Conservation (phyloP, 2,888 invertebrate genomes). For the Thumatha senex region DNA sequence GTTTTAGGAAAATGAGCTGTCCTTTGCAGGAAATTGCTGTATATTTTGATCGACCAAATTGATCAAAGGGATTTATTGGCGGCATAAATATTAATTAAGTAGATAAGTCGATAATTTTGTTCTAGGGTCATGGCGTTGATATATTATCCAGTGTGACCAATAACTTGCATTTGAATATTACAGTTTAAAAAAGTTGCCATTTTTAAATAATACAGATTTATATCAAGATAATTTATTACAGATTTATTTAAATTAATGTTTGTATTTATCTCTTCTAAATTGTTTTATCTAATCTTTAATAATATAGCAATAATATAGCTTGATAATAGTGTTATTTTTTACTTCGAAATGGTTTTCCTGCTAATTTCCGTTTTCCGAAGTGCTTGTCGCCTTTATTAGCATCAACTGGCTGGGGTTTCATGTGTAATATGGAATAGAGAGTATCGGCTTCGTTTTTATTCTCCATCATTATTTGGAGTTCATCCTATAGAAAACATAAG, state of each 20-base stretch:
- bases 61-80: not conserved
- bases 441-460: conserved; percentile 87
- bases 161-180: not conserved
- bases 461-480: conserved; percentile 88
- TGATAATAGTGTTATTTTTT: conserved; percentile 46
- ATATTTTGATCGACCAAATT: conserved; percentile 9
- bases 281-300: not conserved
- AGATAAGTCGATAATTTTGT: conserved; percentile 13
- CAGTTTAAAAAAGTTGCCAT: too few species aligned
- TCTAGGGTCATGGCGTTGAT: conserved; percentile 45
- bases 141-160: conserved; percentile 12
- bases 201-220: not conserved
- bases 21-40: conserved; percentile 21
- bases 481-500: conserved; percentile 73
- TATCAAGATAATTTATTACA: conserved; percentile 1
- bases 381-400: conserved; percentile 58
- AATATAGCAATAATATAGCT: conserved; percentile 37
- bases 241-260: not conserved
- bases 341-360: conserved; percentile 57
- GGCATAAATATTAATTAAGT: not conserved
- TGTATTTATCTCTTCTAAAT: not conserved
- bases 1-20: conserved; percentile 7
- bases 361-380: conserved; percentile 61
- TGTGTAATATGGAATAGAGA: conserved; percentile 88
- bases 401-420: conserved; percentile 84